Percentiles rank a stretch among this genome's conserved stretches.
Evolutionary conservation across 2,888 invertebrate species (phyloP).

Genomic region (Drosophila leonis): DNA sequence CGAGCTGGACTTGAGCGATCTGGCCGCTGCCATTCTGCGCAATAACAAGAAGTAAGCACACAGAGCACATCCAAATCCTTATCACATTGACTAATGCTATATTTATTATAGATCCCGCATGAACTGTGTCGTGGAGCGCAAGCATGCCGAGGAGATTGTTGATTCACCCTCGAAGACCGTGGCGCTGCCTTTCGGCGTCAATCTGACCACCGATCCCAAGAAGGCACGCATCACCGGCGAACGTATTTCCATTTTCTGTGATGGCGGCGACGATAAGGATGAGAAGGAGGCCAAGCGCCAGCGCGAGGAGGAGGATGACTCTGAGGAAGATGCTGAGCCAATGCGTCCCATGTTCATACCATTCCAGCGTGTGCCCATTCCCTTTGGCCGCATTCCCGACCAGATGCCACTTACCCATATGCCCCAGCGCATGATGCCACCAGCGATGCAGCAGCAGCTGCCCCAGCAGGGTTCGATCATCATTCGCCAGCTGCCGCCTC

Average conservation of each 20-base stretch:
- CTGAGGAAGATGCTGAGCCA: conserved; percentile 83
- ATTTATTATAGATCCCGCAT: conserved; percentile 89
- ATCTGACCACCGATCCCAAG: conserved; percentile 90
- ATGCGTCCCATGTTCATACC: conserved; percentile 85
- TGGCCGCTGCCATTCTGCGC: conserved; percentile 91
- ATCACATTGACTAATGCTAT: not conserved
- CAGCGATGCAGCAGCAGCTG: conserved; percentile 79
- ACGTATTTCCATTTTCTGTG: conserved; percentile 94
- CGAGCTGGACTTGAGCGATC: conserved; percentile 93
- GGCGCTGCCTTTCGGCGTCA: conserved; percentile 89
- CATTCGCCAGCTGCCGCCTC: conserved; percentile 83
- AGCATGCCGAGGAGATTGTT: conserved; percentile 92
- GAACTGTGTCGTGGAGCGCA: conserved; percentile 96
- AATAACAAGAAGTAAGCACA: conserved; percentile 88
- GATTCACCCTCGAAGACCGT: conserved; percentile 90
- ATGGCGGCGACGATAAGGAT: conserved; percentile 88
- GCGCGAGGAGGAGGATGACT: conserved; percentile 81
- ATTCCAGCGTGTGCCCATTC: conserved; percentile 86
- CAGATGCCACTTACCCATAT: conserved; percentile 87
- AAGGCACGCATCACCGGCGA: conserved; percentile 92
- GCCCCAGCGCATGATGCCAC: conserved; percentile 84
- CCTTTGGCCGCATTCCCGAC: conserved; percentile 86
- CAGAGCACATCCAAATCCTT: not conserved
- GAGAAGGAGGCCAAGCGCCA: conserved; percentile 72
- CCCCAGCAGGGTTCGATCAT: conserved; percentile 79